Percentiles rank a stretch among this genome's conserved stretches.
phyloP scores from a whole-genome alignment of 2,888 invertebrate genomes.

The Nephrotoma appendiculata region DNA sequence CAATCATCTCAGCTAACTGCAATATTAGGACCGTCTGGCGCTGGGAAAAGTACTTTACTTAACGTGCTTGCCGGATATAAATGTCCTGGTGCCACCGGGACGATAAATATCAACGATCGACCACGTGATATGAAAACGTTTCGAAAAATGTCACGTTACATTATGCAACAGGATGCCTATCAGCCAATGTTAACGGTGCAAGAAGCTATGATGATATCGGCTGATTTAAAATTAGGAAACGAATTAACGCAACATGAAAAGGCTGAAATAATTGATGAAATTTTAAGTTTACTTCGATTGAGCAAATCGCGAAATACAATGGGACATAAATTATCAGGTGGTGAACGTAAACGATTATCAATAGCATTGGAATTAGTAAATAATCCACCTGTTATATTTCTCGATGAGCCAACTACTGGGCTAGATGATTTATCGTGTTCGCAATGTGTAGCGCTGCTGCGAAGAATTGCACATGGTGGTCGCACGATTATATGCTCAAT shows the following conservation, averaged over 20 bases:
- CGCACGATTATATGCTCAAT: constrained; percentile 87
- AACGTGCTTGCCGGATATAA: constrained; percentile 86
- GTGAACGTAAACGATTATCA: constrained; percentile 83
- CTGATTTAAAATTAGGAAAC: constrained; percentile 72
- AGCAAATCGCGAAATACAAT: constrained; percentile 56
- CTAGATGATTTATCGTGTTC: constrained; percentile 81
- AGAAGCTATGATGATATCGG: constrained; percentile 80
- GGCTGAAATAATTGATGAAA: constrained; percentile 61
- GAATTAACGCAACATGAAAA: constrained; percentile 47
- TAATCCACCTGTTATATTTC: constrained; percentile 88
- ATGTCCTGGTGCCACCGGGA: constrained; percentile 51
- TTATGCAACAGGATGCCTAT: constrained; percentile 84
- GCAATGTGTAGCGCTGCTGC: constrained; percentile 76
- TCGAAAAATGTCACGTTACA: constrained; percentile 81
- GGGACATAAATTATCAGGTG: constrained; percentile 69
- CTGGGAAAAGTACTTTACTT: constrained; percentile 79
- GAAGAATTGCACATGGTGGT: constrained; percentile 68
- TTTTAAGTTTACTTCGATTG: constrained; percentile 66
- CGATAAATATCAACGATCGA: constrained; percentile 63
- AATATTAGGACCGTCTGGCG: constrained; percentile 86
- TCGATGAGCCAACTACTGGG: constrained; percentile 97
- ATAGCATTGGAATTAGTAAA: constrained; percentile 83
- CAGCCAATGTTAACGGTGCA: constrained; percentile 76
- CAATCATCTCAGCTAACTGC: constrained; percentile 75
- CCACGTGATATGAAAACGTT: constrained; percentile 63